Evolutionary conservation across 1,140 invertebrate genomes (phyloP), one percentile per base, ranked within the genome.

Genomic region (Anastrepha ludens): DNA sequence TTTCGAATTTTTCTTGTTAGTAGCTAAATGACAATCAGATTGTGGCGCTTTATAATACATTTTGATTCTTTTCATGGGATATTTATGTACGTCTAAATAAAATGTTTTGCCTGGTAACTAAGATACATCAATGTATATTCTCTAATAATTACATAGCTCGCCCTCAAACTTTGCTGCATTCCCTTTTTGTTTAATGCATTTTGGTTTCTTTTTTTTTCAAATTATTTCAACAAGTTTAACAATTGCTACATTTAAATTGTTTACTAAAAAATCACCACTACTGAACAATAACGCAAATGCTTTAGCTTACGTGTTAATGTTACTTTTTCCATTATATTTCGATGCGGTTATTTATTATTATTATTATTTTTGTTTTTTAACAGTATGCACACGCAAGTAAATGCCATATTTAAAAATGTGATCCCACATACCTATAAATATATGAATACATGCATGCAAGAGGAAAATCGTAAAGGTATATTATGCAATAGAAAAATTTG

Each of bases 181-280:
- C 59, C 41, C 17, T 65, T 47, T 87, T 39, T 67, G n/a, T 87
- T 62, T 85, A 44, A 50, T n/a, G 44, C 50, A 55, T 17, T 85
- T 85, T 60, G 60, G 81, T 41, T 60, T 60, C 20, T 86, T 81
- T 81, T 81, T 17, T 55, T 41, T 55, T 81, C 74, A 55, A 81
- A 81, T 55, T 55, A 81, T 81, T 81, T 86, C 29, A 86, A 86
- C 85, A 86, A 86, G 39, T 86, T 86, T 86, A 86, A 86, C 85
- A 86, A 86, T 86, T 86, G 44, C 74, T 81, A 81, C 47, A 58
- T 58, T 55, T 81, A 55, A 81, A 74, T 74, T 74, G 67, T 74
- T 74, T 74, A 44, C 39, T 47, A 20, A 81, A 74, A 81, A 81
- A 81, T 81, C 74, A 55, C 44, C 47, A 81, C 74, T 81, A 81